Evolutionary conservation across 2,113 vertebrate species (phyloP).

Genomic region (Daboia siamensis): DNA sequence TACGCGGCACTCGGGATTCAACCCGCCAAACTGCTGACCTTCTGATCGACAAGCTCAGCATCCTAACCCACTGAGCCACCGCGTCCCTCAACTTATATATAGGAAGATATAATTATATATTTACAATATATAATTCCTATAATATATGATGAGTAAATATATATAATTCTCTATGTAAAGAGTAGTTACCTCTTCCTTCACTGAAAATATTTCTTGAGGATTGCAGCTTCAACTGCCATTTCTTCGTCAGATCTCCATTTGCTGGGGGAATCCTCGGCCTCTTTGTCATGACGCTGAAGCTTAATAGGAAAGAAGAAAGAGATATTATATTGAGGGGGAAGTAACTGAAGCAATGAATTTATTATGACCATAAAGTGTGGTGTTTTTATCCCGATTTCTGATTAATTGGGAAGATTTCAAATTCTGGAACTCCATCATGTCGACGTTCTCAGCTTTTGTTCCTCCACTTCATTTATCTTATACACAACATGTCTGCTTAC

Average conservation of each 20-base stretch:
- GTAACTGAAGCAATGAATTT: background rate
- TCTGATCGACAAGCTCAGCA: too few relatives aligned
- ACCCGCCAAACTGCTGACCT: too few relatives aligned
- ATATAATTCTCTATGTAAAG: background rate
- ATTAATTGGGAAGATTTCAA: background rate
- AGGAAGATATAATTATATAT: background rate
- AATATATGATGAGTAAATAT: background rate
- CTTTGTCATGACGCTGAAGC: constrained; percentile 44
- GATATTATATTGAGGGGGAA: background rate
- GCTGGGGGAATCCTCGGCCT: constrained; percentile 52
- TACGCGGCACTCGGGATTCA: too few relatives aligned
- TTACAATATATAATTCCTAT: background rate
- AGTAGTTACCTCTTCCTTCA: constrained; percentile 20
- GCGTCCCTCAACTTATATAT: background rate
- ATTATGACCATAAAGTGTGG: background rate
- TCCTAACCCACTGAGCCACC: too few relatives aligned
- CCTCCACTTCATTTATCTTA: background rate
- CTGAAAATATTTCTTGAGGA: constrained; percentile 62
- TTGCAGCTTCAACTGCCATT: constrained; percentile 71
- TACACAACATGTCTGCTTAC: background rate
- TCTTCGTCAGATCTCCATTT: constrained; percentile 76
- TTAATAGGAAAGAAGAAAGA: background rate
- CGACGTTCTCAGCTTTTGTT: background rate
- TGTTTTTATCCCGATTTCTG: background rate
- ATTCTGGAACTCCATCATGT: background rate